phyloP scores from a whole-genome alignment of 2,888 invertebrate species.

The Flexamia atlantica region DNA sequence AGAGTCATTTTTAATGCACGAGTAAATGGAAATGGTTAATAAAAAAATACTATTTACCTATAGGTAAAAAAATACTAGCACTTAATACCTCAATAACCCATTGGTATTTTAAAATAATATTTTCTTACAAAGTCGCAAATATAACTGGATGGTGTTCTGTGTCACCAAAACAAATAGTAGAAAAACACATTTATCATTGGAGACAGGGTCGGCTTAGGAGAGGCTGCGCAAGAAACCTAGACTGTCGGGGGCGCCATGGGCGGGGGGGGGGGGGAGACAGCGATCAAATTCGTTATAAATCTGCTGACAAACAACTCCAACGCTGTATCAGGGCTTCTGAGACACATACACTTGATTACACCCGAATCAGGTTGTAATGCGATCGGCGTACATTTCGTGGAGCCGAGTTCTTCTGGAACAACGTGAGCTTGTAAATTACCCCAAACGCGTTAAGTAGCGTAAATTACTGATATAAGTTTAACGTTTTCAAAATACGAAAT shows the following conservation, averaged over 20 bases:
- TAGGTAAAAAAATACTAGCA: too few relatives aligned
- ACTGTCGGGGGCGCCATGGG: neutral
- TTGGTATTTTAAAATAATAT: too few relatives aligned
- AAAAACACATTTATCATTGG: conserved; percentile 55
- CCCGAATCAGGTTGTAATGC: neutral
- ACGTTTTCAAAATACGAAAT: too few relatives aligned
- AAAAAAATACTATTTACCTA: too few relatives aligned
- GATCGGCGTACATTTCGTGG: neutral
- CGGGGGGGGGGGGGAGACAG: neutral
- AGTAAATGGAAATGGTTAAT: too few relatives aligned
- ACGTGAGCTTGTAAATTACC: too few relatives aligned
- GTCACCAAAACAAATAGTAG: conserved; percentile 56
- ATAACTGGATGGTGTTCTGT: conserved; percentile 20
- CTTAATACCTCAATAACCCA: too few relatives aligned
- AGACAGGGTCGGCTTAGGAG: conserved; percentile 29
- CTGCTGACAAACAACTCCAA: conserved; percentile 33
- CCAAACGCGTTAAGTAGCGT: too few relatives aligned
- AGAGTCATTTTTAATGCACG: too few relatives aligned
- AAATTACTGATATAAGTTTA: neutral
- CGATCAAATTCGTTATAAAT: conserved; percentile 47
- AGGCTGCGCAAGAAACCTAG: conserved; percentile 34
- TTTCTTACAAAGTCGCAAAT: too few relatives aligned
- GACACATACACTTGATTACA: conserved; percentile 16
- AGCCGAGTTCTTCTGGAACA: too few relatives aligned
- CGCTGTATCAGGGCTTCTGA: conserved; percentile 28